Percentiles rank a stretch among this genome's conserved stretches.
These are phyloP conservation scores for Zosterops borbonicus DNA, from an alignment of 2,113 vertebrate species.

Conservation along the genomic window DNA sequence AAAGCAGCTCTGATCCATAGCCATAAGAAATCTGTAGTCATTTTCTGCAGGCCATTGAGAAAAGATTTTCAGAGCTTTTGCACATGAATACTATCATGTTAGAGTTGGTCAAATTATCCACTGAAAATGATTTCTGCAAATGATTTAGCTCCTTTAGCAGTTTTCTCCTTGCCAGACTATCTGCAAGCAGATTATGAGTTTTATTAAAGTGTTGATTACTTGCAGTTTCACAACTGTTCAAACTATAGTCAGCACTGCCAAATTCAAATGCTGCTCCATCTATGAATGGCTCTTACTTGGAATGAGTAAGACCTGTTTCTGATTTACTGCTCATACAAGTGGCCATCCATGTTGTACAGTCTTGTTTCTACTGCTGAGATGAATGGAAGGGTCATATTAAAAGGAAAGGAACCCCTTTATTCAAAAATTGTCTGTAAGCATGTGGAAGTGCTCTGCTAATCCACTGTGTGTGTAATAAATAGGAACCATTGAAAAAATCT, in stretches of 20 bases:
- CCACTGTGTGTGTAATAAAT: conserved; percentile 14
- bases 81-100: neutral
- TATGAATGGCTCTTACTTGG: neutral
- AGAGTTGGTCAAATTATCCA: conserved; percentile 29
- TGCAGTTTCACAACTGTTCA: conserved; percentile 46
- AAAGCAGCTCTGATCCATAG: neutral
- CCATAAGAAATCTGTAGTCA: neutral
- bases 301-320: neutral
- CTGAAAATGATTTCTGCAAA: conserved; percentile 8
- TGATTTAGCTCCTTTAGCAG: conserved; percentile 33
- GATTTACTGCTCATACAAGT: neutral
- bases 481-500: conserved; percentile 1
- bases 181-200: conserved; percentile 25
- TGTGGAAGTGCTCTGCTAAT: conserved; percentile 24
- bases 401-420: neutral
- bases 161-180: conserved; percentile 36
- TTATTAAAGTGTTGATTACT: conserved; percentile 59
- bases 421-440: neutral
- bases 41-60: conserved; percentile 7
- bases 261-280: neutral
- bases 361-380: neutral
- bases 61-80: conserved; percentile 31
- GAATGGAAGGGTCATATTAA: neutral
- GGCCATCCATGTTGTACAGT: neutral
- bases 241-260: neutral